Evolutionary conservation across 2,888 invertebrate species (phyloP).

Genomic region (Nematopogon swammerdamellus): DNA sequence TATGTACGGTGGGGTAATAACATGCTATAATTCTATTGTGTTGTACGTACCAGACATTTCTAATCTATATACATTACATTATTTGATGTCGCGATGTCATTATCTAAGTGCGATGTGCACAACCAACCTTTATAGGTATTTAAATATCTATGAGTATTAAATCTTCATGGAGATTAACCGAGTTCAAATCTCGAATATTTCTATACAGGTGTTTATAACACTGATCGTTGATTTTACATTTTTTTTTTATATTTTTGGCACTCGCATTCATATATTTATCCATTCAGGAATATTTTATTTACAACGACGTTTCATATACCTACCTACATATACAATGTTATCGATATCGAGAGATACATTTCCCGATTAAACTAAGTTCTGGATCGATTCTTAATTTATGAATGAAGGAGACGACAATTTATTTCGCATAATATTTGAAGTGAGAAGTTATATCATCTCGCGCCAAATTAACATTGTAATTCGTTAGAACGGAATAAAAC

Average conservation of each 20-base stretch:
- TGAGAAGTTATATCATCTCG: too few species aligned
- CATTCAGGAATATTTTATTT: neutral
- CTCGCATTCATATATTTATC: neutral
- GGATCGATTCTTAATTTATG: too few species aligned
- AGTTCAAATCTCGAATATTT: neutral
- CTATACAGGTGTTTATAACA: neutral
- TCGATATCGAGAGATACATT: too few species aligned
- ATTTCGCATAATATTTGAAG: too few species aligned
- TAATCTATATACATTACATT: neutral
- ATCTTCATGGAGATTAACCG: neutral
- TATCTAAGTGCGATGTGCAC: too few species aligned
- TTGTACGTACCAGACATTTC: neutral
- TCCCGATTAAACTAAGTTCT: too few species aligned
- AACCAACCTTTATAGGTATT: neutral
- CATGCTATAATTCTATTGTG: neutral
- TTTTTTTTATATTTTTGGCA: neutral
- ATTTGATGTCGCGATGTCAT: too few species aligned
- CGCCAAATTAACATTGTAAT: too few species aligned
- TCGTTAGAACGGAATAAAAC: too few species aligned
- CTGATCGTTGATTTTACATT: neutral
- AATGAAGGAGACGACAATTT: too few species aligned
- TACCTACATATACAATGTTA: too few species aligned
- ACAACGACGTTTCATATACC: neutral
- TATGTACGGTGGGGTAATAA: neutral
- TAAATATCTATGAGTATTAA: neutral